Evolutionary conservation across 2,797 vertebrate species (phyloP).

Genomic region (Channallabes apus): DNA sequence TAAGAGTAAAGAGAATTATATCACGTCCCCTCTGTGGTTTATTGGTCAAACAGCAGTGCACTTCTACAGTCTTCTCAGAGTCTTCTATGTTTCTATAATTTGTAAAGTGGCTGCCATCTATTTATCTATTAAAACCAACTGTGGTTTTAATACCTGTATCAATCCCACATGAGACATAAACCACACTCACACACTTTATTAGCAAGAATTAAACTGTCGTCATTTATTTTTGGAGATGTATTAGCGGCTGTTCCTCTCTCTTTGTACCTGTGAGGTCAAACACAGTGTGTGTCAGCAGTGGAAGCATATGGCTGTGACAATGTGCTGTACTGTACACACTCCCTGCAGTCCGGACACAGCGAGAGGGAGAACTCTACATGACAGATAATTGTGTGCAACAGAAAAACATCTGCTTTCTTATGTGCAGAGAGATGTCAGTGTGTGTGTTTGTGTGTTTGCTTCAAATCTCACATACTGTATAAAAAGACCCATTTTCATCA

Average conservation of each 20-base stretch:
- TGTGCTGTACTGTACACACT: constrained; percentile 10
- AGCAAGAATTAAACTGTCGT: not conserved
- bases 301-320: constrained; percentile 34
- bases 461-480: not conserved
- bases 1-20: no score
- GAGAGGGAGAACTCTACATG: constrained; percentile 31
- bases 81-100: no score
- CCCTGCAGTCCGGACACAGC: constrained; percentile 29
- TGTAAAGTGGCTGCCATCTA: no score
- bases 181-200: no score
- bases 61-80: no score
- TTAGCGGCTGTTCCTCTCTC: not conserved
- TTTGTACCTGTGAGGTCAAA: constrained; percentile 38
- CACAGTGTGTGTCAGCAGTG: not conserved
- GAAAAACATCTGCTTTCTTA: not conserved
- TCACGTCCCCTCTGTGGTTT: no score
- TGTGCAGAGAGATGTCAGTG: not conserved
- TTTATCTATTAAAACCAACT: not conserved
- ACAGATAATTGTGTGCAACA: constrained; percentile 29
- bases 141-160: not conserved
- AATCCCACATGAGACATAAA: not conserved
- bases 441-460: not conserved
- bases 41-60: no score
- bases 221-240: not conserved
- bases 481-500: not conserved